These are phyloP conservation scores for Polypedilum vanderplanki DNA, from an alignment of 1,140 invertebrate genomes.

Conservation along the genomic window DNA sequence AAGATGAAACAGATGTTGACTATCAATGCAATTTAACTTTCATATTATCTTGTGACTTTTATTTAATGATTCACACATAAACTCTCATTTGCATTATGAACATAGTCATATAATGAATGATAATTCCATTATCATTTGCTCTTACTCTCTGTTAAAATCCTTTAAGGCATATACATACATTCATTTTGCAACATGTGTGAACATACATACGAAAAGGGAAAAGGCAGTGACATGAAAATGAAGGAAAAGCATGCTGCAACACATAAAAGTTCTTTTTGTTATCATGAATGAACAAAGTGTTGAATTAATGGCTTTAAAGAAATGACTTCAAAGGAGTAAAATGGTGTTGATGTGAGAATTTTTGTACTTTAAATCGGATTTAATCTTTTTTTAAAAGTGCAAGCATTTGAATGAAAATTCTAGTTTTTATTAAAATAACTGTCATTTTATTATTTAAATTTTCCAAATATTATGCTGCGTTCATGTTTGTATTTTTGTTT, in stretches of 20 bases:
- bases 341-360: background rate
- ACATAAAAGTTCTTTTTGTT: background rate
- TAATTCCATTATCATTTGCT: background rate
- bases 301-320: conserved; percentile 3
- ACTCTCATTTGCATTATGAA: too few species aligned
- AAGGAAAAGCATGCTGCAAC: background rate
- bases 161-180: background rate
- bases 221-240: background rate
- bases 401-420: conserved; percentile 47
- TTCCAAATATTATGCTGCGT: too few species aligned
- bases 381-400: conserved; percentile 56
- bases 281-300: background rate
- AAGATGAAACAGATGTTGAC: too few species aligned
- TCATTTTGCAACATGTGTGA: background rate
- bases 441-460: too few species aligned
- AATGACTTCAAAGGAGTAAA: background rate
- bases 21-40: too few species aligned
- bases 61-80: too few species aligned
- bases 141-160: background rate
- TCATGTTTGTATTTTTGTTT: too few species aligned
- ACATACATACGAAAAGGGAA: background rate
- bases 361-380: background rate
- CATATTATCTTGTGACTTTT: too few species aligned
- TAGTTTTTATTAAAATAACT: too few species aligned
- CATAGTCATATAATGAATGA: background rate